Evolutionary conservation across 2,797 vertebrate genomes (phyloP), one percentile per base, ranked within the genome.

Genomic region (Melopsittacus undulatus): DNA sequence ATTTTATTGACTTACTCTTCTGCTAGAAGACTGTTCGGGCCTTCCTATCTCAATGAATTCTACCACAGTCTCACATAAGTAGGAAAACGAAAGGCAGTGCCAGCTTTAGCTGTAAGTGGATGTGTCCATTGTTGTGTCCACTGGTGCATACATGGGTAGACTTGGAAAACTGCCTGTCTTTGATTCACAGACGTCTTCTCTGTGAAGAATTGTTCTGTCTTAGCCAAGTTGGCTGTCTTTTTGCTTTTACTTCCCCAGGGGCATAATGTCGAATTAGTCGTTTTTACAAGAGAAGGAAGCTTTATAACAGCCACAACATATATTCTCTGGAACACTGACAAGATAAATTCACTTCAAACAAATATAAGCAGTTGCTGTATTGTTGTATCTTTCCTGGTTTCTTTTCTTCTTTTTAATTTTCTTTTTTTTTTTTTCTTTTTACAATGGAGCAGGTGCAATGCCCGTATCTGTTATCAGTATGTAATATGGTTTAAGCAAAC

Each of bases 401-500:
- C 3, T 8, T 54, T 66, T 5, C 5, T 19, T 36, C 59, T 83
- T 79, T 67, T 72, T 57, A 4, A 2, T 12, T 43, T 43, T 18
- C 5, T 2, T 12, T 48, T 38, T 18, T 22, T n/a, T 54, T 22
- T 30, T 54, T 9, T 29, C 18, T 45, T 68, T 78, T 70, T 48
- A 69, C 68, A 91, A 18, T 67, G 51, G 46, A 92, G 79, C 95
- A 97, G 94, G 90, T 97, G 93, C 79, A 91, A 62, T 80, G 89
- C 83, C 48, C 76, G 0, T 83, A 52, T 90, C 91, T 96, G 88
- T 76, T 97, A 96, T 91, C 85, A 83, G 87, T 18, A 56, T 80
- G 70, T 87, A 95, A 95, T 80, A 89, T 18, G 64, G 79, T 75
- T 95, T 91, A 94, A 94, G 80, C 93, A 97, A 95, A 97, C 46